Percentiles rank a stretch among this genome's conserved stretches.
Conservation (phyloP, 2,888 invertebrate genomes). For the Patella ulyssiponensis region DNA sequence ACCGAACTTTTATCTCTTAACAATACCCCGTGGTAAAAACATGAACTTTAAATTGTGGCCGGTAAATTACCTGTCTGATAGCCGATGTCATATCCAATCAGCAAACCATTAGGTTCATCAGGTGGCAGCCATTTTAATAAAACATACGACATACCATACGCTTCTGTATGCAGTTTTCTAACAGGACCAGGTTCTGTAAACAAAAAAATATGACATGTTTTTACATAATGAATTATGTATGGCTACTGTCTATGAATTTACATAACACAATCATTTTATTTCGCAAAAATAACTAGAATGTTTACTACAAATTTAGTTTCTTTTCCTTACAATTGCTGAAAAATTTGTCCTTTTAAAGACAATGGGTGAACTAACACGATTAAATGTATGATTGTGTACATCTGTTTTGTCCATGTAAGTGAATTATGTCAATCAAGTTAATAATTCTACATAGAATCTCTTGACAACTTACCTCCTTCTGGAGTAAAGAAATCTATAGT, state of each 20-base stretch:
- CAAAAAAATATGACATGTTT: constrained; percentile 14
- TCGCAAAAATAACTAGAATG: too few species aligned
- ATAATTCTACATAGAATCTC: too few species aligned
- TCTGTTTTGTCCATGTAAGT: too few species aligned
- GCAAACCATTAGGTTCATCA: constrained; percentile 90
- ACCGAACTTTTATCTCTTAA: too few species aligned
- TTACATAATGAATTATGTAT: not conserved
- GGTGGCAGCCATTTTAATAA: constrained; percentile 89
- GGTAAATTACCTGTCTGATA: constrained; percentile 79
- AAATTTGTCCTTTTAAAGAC: too few species aligned
- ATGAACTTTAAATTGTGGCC: not conserved
- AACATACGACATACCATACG: constrained; percentile 74
- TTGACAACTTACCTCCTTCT: constrained; percentile 62
- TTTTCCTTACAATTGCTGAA: too few species aligned
- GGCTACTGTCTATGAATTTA: constrained; percentile 4
- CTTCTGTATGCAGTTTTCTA: constrained; percentile 51
- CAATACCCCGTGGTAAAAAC: not conserved
- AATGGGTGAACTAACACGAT: too few species aligned
- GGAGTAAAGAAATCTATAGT: constrained; percentile 76
- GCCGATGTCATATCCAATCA: constrained; percentile 93
- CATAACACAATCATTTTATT: not conserved
- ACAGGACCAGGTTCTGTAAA: constrained; percentile 60
- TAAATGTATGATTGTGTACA: too few species aligned
- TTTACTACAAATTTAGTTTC: too few species aligned
- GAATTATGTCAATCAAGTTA: too few species aligned